A percentile compares a stretch with the other conserved stretches of the same genome.
Conservation (phyloP, 2,113 vertebrate species). For the Edolisoma coerulescens region DNA sequence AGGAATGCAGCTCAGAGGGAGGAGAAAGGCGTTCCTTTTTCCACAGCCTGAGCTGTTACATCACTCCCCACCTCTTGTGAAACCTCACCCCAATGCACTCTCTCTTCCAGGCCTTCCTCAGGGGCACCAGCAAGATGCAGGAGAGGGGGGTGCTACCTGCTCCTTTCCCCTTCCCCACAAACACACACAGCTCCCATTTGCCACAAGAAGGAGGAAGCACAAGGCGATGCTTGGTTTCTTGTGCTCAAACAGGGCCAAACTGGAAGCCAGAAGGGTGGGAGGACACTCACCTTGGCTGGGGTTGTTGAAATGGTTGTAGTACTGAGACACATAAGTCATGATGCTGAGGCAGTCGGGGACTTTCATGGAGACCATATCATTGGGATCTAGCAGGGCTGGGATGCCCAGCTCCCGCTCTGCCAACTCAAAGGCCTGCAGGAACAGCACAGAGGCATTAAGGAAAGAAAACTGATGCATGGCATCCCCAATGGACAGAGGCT, state of each 20-base stretch:
- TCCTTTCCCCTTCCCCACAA: neutral
- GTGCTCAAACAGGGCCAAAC: neutral
- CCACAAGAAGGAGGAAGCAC: neutral
- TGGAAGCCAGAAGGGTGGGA: neutral
- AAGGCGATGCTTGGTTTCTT: neutral
- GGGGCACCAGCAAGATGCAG: neutral
- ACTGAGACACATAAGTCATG: slow-evolving; percentile 97
- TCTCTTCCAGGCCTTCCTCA: neutral
- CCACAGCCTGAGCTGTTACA: neutral
- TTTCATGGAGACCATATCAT: slow-evolving; percentile 96
- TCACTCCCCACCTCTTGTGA: neutral
- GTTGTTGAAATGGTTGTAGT: slow-evolving; percentile 90
- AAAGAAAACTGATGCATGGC: neutral
- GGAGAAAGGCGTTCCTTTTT: neutral
- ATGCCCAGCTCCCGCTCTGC: slow-evolving; percentile 92
- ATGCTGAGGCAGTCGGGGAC: slow-evolving; percentile 94
- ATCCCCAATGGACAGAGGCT: neutral
- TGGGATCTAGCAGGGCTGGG: slow-evolving; percentile 91
- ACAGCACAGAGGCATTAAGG: neutral
- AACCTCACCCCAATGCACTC: neutral
- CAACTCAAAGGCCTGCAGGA: slow-evolving; percentile 88
- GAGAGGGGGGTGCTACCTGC: neutral
- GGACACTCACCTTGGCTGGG: slow-evolving; percentile 74
- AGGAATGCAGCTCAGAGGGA: neutral
- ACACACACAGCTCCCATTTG: neutral